Evolutionary conservation across 2,113 vertebrate genomes (phyloP).

Genomic region (Phainopepla nitens): DNA sequence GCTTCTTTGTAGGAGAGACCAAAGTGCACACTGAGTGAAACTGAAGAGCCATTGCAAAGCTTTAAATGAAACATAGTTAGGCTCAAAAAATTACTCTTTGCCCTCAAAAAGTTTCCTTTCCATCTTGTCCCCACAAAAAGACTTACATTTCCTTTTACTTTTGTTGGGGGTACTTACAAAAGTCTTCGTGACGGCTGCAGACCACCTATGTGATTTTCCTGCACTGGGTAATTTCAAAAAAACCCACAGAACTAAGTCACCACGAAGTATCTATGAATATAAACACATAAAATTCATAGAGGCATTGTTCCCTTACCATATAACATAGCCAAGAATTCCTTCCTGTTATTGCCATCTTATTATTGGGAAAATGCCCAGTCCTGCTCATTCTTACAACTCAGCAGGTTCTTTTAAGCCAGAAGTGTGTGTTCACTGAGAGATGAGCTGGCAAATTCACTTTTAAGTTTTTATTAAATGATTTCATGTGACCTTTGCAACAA

Average conservation of each 20-base stretch:
- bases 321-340: conserved; percentile 15
- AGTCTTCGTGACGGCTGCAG: not conserved
- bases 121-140: not conserved
- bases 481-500: conserved; percentile 45
- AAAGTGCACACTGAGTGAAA: not conserved
- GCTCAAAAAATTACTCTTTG: not conserved
- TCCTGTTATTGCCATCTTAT: conserved; percentile 30
- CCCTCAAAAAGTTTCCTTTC: not conserved
- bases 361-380: conserved; percentile 8
- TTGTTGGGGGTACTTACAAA: not conserved
- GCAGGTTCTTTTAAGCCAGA: conserved; percentile 19
- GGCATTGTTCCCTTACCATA: not conserved
- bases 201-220: not conserved
- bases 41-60: not conserved
- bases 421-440: conserved; percentile 16
- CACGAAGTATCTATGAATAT: not conserved
- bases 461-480: conserved; percentile 22
- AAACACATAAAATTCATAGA: not conserved
- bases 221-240: not conserved
- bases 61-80: not conserved
- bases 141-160: not conserved
- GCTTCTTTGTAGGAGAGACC: not conserved
- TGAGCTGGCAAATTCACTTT: not conserved
- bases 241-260: not conserved
- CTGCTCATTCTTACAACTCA: conserved; percentile 38